phyloP scores from a whole-genome alignment of 2,888 invertebrate species.

The Aethes cnicana region DNA sequence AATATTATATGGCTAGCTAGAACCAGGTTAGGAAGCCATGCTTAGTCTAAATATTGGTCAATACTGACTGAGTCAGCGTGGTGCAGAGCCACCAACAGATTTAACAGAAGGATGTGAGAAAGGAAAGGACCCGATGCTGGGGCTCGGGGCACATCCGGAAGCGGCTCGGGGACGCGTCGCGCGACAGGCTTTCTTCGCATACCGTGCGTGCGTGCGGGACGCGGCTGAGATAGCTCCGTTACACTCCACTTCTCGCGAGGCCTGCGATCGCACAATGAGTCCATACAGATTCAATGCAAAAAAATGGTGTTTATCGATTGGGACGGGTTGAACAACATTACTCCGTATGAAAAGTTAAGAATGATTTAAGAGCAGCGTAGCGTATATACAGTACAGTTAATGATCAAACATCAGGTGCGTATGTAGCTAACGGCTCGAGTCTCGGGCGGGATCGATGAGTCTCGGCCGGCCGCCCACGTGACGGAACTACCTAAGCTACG shows the following conservation, averaged over 20 bases:
- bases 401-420: conserved; percentile 32
- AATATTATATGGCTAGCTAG: too few species aligned
- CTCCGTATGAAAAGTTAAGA: background rate
- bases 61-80: too few species aligned
- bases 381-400: conserved; percentile 18
- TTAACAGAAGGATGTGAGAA: background rate
- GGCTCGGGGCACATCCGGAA: conserved; percentile 11
- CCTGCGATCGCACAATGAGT: conserved; percentile 52
- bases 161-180: conserved; percentile 8
- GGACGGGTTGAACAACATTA: conserved; percentile 8
- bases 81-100: too few species aligned
- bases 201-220: conserved; percentile 61
- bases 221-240: conserved; percentile 49
- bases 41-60: too few species aligned
- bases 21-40: too few species aligned
- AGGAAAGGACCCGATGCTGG: too few species aligned
- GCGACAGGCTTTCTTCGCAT: too few species aligned
- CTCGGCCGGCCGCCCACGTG: conserved; percentile 25
- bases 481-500: too few species aligned
- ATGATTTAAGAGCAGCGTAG: conserved; percentile 2
- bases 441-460: conserved; percentile 17
- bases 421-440: conserved; percentile 7
- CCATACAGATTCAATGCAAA: conserved; percentile 36
- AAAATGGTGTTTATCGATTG: conserved; percentile 23
- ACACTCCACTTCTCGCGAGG: conserved; percentile 71